Evolutionary conservation across 2,113 vertebrate genomes (phyloP).

Genomic region (Mus spicilegus): DNA sequence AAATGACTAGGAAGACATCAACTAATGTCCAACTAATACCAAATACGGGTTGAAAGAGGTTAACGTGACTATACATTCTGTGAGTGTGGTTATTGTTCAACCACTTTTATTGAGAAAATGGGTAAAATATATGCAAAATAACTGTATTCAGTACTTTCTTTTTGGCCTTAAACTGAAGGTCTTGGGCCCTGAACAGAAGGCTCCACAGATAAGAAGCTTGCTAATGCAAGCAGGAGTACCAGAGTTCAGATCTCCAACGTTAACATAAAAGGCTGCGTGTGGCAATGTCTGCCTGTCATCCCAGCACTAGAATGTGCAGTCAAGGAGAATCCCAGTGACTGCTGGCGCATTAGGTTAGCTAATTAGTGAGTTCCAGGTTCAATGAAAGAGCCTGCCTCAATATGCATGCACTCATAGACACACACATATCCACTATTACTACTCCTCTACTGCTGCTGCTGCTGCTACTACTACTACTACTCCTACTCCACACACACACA

Average conservation of each 20-base stretch:
- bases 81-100: neutral
- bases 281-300: too few species aligned
- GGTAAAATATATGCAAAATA: constrained; percentile 9
- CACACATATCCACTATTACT: neutral
- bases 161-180: constrained; percentile 13
- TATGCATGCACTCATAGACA: neutral
- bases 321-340: neutral
- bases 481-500: neutral
- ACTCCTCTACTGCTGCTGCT: too few species aligned
- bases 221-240: too few species aligned
- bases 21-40: neutral
- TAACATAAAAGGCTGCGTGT: neutral
- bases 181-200: neutral
- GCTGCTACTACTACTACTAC: too few species aligned
- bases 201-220: neutral
- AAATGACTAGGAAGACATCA: neutral
- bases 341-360: neutral
- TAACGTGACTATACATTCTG: neutral
- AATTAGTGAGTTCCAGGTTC: neutral
- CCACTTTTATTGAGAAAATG: constrained; percentile 15
- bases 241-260: neutral
- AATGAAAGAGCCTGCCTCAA: neutral
- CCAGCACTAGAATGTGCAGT: neutral
- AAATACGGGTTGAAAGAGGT: constrained; percentile 2
- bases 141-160: constrained; percentile 46